A percentile compares a stretch with the other conserved stretches of the same genome.
Conservation (phyloP, 2,797 vertebrate species). For the Percopsis omiscomaycus region DNA sequence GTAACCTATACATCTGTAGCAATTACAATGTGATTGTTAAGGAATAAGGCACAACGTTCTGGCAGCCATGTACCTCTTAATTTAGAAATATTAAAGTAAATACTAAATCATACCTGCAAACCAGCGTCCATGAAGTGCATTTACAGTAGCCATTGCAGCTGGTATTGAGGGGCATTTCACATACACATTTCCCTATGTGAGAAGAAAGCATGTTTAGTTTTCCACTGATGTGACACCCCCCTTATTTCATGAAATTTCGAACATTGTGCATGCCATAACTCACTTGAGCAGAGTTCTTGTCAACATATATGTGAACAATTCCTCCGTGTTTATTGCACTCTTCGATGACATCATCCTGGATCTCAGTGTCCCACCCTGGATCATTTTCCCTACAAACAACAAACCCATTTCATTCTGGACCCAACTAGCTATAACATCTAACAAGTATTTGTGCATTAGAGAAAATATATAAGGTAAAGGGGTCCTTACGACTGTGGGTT, state of each 20-base stretch:
- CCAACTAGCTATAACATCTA: background rate
- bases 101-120: constrained; percentile 88
- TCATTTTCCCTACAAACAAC: constrained; percentile 74
- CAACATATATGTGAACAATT: constrained; percentile 96
- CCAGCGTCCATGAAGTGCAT: constrained; percentile 95
- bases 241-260: background rate
- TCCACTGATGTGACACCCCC: background rate
- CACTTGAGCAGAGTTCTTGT: constrained; percentile 98
- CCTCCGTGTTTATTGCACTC: constrained; percentile 99
- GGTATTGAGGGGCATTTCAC: constrained; percentile 98
- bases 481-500: constrained; percentile 93
- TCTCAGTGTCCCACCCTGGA: constrained; percentile 89
- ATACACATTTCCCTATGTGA: constrained; percentile 92
- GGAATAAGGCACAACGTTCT: too few relatives aligned
- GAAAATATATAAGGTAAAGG: background rate
- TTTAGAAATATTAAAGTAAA: too few relatives aligned
- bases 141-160: constrained; percentile 92
- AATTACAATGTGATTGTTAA: background rate
- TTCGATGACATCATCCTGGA: constrained; percentile 97
- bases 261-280: constrained; percentile 14
- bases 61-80: background rate
- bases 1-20: background rate
- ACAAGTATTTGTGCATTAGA: background rate
- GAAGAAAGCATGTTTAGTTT: background rate
- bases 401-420: background rate